Percentiles rank a stretch among this genome's conserved stretches.
Evolutionary conservation across 2,113 vertebrate species (phyloP).

Genomic region (Tetrax tetrax): DNA sequence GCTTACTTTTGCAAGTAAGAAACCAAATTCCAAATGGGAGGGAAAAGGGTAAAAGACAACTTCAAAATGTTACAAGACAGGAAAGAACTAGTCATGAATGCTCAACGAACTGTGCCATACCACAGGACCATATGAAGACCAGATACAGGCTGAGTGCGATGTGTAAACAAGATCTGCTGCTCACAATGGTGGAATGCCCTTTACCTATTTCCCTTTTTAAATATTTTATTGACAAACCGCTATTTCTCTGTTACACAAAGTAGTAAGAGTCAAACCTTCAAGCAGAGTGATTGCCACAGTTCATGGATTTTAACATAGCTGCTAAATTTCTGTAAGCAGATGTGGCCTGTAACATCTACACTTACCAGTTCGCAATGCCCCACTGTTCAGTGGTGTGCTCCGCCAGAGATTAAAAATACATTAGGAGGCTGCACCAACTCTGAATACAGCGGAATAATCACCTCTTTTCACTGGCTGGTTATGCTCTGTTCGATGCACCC

Average conservation of each 20-base stretch:
- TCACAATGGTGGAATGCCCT: background rate
- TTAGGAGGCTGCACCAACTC: too few relatives aligned
- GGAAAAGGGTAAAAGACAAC: fast-evolving
- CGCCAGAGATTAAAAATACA: background rate
- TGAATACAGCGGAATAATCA: too few relatives aligned
- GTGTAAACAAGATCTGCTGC: background rate
- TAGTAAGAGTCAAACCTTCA: background rate
- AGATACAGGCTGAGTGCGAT: background rate
- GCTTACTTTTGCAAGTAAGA: background rate
- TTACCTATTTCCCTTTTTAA: background rate
- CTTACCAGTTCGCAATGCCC: background rate
- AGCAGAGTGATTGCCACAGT: background rate
- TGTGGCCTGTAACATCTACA: background rate
- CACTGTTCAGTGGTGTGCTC: background rate
- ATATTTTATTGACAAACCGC: background rate
- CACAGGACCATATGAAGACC: background rate
- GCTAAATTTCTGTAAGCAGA: background rate
- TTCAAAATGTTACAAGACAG: background rate
- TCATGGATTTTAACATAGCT: background rate
- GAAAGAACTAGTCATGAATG: background rate
- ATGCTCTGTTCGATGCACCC: too few relatives aligned
- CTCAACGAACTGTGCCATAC: background rate
- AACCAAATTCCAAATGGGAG: background rate
- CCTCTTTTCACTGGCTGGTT: too few relatives aligned
- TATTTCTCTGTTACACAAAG: background rate